Evolutionary conservation across 2,113 vertebrate species (phyloP), one percentile per base, ranked within the genome.

Genomic region (Lagopus muta): DNA sequence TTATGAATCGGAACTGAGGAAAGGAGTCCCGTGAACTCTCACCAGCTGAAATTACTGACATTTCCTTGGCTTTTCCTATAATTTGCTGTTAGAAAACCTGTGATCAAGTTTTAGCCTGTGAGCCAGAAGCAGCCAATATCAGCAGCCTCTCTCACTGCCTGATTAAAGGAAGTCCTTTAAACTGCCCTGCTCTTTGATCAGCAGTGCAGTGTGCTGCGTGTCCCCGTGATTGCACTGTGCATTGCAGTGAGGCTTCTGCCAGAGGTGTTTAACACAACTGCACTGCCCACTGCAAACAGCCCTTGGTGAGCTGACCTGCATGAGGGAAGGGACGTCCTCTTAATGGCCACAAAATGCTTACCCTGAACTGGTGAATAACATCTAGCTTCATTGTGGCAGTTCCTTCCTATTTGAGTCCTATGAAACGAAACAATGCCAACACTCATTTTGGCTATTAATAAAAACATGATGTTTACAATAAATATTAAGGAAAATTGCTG

Each of bases 101-200:
- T 92, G 93, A 92, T 94, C 88, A 83, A 42, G 54, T 84, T 95
- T 82, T 90, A 92, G 81, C 71, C 72, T 32, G 42, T 52, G 40
- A 94, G 90, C 75, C 92, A 87, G 76, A 78, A 95, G 80, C 30
- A 94, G 82, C 69, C 62, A 71, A 62, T 92, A 92, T 94, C 93
- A 93, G 34, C 82, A 95, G 86, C 91, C 48, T 82, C 92, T 92
- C 57, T 86, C 57, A 65, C 78, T 1, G 0, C 79, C 88, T 90
- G 95, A 94, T 95, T 86, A 94, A 95, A 93, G 82, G 69, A 95
- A 95, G 86, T 89, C 88, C 84, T 94, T 96, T 80, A 81, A 84
- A 50, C 60, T 66, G 66, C 55, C 86, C 82, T 94, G 72, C 62
- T 30, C 92, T 90, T 91, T 92, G 83, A 86, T 90, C 88, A 62